Evolutionary conservation across 2,888 invertebrate species (phyloP).

Genomic region (Pachycephus smyrnensis): DNA sequence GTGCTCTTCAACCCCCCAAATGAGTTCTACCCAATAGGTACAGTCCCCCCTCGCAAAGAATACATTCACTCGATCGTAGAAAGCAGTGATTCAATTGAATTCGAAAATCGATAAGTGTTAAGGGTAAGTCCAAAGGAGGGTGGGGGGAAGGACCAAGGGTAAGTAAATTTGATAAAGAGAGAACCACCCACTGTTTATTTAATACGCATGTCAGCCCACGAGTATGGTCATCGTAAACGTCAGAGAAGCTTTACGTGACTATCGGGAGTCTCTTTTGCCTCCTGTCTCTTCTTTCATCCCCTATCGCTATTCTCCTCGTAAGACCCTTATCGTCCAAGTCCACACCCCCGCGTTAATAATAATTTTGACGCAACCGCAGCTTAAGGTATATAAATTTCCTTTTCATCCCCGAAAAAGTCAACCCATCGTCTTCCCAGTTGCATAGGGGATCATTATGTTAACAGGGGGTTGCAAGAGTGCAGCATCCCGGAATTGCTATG

Average conservation of each 20-base stretch:
- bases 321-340: constrained; percentile 57
- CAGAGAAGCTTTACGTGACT: constrained; percentile 30
- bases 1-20: neutral
- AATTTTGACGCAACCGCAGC: constrained; percentile 40
- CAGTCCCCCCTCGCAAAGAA: neutral
- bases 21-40: neutral
- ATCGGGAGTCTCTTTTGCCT: constrained; percentile 25
- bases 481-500: neutral
- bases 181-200: constrained; percentile 16
- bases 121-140: neutral
- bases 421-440: too few relatives aligned
- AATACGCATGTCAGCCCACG: constrained; percentile 25
- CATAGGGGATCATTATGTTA: too few relatives aligned
- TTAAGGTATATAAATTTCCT: constrained; percentile 31
- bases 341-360: constrained; percentile 44
- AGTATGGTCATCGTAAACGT: constrained; percentile 42
- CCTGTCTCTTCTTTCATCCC: constrained; percentile 22
- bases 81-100: neutral
- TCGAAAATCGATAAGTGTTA: constrained; percentile 13
- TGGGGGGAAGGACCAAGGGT: neutral
- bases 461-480: neutral
- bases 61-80: neutral
- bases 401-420: neutral
- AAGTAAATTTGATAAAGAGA: constrained; percentile 10
- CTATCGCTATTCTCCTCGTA: constrained; percentile 32